Conservation (phyloP, 2,797 vertebrate species). For the Protonibea diacanthus region DNA sequence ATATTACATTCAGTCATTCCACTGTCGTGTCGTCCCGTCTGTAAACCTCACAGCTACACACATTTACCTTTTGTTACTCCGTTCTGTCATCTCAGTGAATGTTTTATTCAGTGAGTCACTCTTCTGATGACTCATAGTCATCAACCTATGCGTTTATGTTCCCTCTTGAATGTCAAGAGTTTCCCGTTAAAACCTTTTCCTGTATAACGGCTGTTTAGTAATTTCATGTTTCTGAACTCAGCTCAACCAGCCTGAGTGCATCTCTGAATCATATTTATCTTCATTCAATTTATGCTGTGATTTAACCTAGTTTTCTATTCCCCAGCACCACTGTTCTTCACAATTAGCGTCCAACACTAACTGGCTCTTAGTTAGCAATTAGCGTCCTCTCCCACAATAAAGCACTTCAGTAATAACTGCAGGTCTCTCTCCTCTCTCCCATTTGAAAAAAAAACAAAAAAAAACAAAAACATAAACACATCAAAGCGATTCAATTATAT, state of each 20-base stretch:
- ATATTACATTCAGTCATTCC: neutral
- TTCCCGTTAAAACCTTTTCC: neutral
- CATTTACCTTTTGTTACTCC: neutral
- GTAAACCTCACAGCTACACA: neutral
- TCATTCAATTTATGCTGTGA: conserved; percentile 56
- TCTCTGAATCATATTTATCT: conserved; percentile 53
- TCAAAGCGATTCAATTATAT: conserved; percentile 83
- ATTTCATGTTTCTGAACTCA: conserved; percentile 27
- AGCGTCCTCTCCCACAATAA: conserved; percentile 74
- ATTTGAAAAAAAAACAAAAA: conserved; percentile 34
- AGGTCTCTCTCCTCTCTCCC: conserved; percentile 65
- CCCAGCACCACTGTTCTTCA: conserved; percentile 55
- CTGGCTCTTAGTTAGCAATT: conserved; percentile 80
- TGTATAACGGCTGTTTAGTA: neutral
- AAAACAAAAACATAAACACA: conserved; percentile 72
- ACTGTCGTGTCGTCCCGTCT: neutral
- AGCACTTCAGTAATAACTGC: conserved; percentile 66
- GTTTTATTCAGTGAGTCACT: neutral
- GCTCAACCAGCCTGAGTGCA: conserved; percentile 1
- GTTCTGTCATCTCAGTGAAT: neutral
- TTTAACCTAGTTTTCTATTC: conserved; percentile 71
- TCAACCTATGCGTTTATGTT: neutral
- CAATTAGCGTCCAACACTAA: conserved; percentile 76
- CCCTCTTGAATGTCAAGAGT: neutral
- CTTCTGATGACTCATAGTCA: neutral